phyloP scores from a whole-genome alignment of 2,888 invertebrate genomes.

The Willowsia nigromaculata region DNA sequence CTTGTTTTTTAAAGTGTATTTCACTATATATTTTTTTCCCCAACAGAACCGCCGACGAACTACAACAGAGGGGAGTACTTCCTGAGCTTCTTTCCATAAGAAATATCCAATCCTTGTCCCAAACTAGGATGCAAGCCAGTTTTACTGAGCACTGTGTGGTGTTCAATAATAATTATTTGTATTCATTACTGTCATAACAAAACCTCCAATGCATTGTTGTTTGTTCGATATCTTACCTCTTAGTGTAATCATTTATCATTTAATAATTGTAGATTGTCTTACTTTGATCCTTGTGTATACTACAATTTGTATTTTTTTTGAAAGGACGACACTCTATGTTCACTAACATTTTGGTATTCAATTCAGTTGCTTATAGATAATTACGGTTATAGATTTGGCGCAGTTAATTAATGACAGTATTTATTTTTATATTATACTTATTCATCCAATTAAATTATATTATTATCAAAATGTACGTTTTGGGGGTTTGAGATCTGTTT shows the following conservation, averaged over 20 bases:
- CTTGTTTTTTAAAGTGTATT: too few species aligned
- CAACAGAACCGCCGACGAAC: slow-evolving; percentile 73
- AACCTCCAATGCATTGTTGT: slow-evolving; percentile 15
- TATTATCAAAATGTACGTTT: neutral
- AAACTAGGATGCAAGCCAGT: slow-evolving; percentile 3
- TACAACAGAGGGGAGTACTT: slow-evolving; percentile 51
- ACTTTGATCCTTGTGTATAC: neutral
- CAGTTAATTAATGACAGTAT: slow-evolving; percentile 32
- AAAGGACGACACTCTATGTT: neutral
- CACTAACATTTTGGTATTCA: neutral
- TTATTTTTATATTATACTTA: slow-evolving; percentile 38
- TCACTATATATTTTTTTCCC: too few species aligned
- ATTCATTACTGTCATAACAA: slow-evolving; percentile 4
- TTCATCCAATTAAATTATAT: neutral
- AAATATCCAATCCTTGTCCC: neutral
- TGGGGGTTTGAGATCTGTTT: neutral
- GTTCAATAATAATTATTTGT: neutral
- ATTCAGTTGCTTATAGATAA: neutral
- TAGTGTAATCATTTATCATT: neutral
- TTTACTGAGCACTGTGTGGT: neutral
- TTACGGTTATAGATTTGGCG: neutral
- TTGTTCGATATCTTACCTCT: neutral
- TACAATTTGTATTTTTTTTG: slow-evolving; percentile 31
- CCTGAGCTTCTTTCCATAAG: neutral
- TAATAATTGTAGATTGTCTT: neutral